These are phyloP conservation scores for Otis tarda DNA, from an alignment of 2,113 vertebrate species.

Conservation along the genomic window DNA sequence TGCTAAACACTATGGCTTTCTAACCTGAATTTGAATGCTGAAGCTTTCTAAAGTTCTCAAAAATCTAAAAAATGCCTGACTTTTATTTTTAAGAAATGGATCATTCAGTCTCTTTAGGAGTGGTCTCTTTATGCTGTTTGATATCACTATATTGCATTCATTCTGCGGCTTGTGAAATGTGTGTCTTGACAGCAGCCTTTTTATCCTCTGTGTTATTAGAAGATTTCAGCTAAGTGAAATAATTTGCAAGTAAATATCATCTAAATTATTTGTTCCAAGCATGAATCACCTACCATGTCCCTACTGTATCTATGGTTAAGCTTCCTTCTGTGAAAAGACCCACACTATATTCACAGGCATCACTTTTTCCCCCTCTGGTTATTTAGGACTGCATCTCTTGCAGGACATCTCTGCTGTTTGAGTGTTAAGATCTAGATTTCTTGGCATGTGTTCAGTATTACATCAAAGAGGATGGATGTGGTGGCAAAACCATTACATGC, in stretches of 20 bases:
- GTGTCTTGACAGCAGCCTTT: neutral
- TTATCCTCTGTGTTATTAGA: neutral
- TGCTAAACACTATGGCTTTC: neutral
- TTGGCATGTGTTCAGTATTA: accelerated
- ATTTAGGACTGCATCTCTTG: neutral
- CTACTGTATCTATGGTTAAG: neutral
- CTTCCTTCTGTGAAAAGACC: neutral
- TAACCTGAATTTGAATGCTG: neutral
- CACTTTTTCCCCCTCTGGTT: neutral
- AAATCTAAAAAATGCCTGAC: neutral
- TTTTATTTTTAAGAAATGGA: neutral
- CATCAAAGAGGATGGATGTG: neutral
- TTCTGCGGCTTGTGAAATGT: neutral
- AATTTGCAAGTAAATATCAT: neutral
- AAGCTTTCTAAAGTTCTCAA: neutral
- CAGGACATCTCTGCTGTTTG: neutral
- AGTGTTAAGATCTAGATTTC: neutral
- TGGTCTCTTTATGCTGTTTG: neutral
- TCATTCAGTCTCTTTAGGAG: neutral
- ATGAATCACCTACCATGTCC: neutral
- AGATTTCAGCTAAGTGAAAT: neutral
- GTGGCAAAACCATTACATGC: neutral
- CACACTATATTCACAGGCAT: neutral
- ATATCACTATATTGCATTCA: neutral
- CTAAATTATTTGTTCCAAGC: neutral